Percentiles rank a stretch among this genome's conserved stretches.
Conservation (phyloP, 2,888 invertebrate species). For the Scaptomyza cyrtandrae region DNA sequence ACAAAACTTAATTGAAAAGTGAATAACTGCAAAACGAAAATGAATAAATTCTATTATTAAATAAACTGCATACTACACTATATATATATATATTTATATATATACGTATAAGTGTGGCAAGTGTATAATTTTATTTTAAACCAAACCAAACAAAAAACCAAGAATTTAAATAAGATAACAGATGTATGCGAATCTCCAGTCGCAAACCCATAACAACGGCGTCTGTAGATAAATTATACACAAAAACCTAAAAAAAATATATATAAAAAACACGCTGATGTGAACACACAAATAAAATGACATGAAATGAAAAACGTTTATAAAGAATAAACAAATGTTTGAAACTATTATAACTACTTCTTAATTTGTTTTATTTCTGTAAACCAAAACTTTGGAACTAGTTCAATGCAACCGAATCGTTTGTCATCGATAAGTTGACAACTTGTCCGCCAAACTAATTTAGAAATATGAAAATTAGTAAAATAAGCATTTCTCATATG, state of each 20-base stretch:
- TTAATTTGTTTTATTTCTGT: slow-evolving; percentile 32
- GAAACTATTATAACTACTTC: slow-evolving; percentile 72
- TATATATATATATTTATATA: slow-evolving; percentile 43
- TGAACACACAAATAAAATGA: slow-evolving; percentile 65
- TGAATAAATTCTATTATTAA: slow-evolving; percentile 58
- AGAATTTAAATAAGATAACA: slow-evolving; percentile 48
- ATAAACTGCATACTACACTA: slow-evolving; percentile 63
- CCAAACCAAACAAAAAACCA: slow-evolving; percentile 30
- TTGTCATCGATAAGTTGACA: slow-evolving; percentile 5
- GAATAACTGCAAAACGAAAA: slow-evolving; percentile 52
- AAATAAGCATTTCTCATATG: slow-evolving; percentile 15
- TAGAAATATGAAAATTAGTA: background rate
- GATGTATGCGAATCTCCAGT: slow-evolving; percentile 44
- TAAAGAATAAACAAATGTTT: slow-evolving; percentile 83
- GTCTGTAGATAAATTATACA: slow-evolving; percentile 78
- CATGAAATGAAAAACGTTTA: slow-evolving; percentile 82
- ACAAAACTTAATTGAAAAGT: slow-evolving; percentile 60
- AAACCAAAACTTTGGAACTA: background rate
- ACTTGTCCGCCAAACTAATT: slow-evolving; percentile 16
- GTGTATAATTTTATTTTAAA: slow-evolving; percentile 71
- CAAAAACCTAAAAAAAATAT: slow-evolving; percentile 25
- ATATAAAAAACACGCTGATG: slow-evolving; percentile 49
- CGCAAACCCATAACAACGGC: slow-evolving; percentile 61
- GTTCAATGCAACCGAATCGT: background rate
- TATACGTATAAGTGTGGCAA: slow-evolving; percentile 49